These are phyloP conservation scores for Halocaridina rubra DNA, from an alignment of 2,888 invertebrate genomes.

Conservation along the genomic window DNA sequence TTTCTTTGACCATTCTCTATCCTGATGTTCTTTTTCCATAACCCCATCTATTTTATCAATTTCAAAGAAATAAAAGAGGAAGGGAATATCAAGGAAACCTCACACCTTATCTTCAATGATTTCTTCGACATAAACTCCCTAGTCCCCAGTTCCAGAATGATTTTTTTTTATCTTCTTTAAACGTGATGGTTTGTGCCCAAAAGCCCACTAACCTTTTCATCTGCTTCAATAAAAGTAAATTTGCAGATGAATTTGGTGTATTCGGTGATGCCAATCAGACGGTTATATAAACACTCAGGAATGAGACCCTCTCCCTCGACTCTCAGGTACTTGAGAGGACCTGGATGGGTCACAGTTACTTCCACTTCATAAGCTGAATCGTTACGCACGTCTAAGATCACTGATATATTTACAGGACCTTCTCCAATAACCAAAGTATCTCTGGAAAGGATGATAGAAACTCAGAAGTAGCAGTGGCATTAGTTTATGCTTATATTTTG, in stretches of 20 bases:
- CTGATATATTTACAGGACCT: neutral
- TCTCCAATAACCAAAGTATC: neutral
- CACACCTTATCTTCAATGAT: neutral
- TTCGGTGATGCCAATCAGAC: neutral
- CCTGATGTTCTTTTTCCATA: too few relatives aligned
- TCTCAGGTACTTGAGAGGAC: neutral
- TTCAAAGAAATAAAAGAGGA: too few relatives aligned
- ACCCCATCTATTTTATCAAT: too few relatives aligned
- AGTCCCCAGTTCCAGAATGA: neutral
- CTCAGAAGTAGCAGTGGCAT: neutral
- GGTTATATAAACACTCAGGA: neutral
- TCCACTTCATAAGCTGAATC: conserved; percentile 21
- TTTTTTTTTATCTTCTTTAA: neutral
- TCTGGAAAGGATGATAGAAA: neutral
- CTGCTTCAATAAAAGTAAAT: neutral
- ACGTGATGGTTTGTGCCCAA: neutral
- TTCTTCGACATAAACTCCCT: neutral
- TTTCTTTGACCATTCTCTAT: too few relatives aligned
- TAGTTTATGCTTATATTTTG: neutral
- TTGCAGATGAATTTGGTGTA: neutral
- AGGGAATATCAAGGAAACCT: too few relatives aligned
- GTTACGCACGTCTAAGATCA: neutral
- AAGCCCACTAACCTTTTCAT: conserved; percentile 15
- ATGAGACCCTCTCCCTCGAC: neutral
- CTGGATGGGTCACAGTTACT: neutral